Evolutionary conservation across 2,888 invertebrate genomes (phyloP), one percentile per base, ranked within the genome.

Genomic region (Pelosia muscerda): DNA sequence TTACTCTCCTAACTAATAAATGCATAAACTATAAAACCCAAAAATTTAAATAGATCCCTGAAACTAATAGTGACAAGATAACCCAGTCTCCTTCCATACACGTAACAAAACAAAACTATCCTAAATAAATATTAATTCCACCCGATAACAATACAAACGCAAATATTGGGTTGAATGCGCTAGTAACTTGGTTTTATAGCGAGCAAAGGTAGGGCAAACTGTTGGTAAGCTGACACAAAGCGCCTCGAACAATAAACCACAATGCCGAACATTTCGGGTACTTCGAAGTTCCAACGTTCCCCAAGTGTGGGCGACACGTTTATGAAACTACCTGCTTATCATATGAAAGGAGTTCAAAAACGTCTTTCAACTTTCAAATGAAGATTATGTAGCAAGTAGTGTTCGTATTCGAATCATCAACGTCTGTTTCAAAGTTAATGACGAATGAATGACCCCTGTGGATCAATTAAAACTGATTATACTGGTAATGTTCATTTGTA

Each of bases 261-360:
- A 42, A 61, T 38, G 75, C 76, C 77, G 78, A 81, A 80, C 80
- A 77, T 81, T 84, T 77, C 75, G 76, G 75, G 70, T 76, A 74
- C 69, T 34, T 61, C n/a, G n/a, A n/a, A n/a, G n/a, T n/a, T n/a
- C 23, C 57, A 42, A 28, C 28, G 42, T 49, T 63, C 66, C 63
- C 54, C 49, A 73, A 68, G 79, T 81, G 91, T 91, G 90, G 90
- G 88, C 87, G 89, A 87, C 78, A 80, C 78, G 77, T 89, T 88
- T 89, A 86, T 86, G 83, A 83, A 83, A 79, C 75, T 77, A 77
- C 75, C 79, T 75, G 78, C 74, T 81, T 81, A 68, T 68, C 76
- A 79, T 81, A 76, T 73, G 73, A 79, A 82, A 75, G 73, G 64
- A 72, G 64, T 61, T 75, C 71, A 66, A 73, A 61, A 73, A 61